Percentiles rank a stretch among this genome's conserved stretches.
These are phyloP conservation scores for Cassiopea xamachana DNA, from an alignment of 30 jellyfish, hydroid and myxozoan genomes.

Conservation along the genomic window DNA sequence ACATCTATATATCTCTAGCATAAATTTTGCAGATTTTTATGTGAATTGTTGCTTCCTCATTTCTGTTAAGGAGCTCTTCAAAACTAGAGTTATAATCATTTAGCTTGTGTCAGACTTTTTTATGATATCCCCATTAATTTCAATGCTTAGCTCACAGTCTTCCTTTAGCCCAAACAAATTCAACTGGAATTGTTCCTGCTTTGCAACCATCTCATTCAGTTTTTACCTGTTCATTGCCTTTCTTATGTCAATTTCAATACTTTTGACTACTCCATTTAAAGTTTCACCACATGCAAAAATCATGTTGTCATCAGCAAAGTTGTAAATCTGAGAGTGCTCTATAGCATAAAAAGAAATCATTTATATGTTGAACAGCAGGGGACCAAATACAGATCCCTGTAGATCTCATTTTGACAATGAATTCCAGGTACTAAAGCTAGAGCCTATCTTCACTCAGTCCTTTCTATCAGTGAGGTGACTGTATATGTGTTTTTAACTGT, in stretches of 20 bases:
- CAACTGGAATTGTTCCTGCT: conserved; percentile 21
- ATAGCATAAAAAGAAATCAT: conserved; percentile 23
- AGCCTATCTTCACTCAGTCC: conserved; percentile 35
- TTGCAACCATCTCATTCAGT: conserved; percentile 57
- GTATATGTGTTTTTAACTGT: conserved; percentile 31
- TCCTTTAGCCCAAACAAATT: conserved; percentile 21
- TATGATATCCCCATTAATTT: not conserved
- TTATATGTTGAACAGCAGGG: conserved; percentile 7
- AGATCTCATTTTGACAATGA: conserved; percentile 33
- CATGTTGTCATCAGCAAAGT: conserved; percentile 50
- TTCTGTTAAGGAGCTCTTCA: conserved; percentile 37
- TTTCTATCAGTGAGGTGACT: conserved; percentile 53
- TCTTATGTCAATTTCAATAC: conserved; percentile 46
- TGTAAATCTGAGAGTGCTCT: conserved; percentile 65
- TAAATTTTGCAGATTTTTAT: conserved; percentile 22
- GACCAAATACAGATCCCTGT: conserved; percentile 36
- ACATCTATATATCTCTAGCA: conserved; percentile 32
- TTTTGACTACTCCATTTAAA: conserved; percentile 50
- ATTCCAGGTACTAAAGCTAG: conserved; percentile 28
- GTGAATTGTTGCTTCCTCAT: conserved; percentile 36
- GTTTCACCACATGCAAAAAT: conserved; percentile 62
- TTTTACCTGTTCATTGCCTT: conserved; percentile 45
- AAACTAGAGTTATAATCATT: conserved; percentile 39
- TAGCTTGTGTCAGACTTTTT: conserved; percentile 42
- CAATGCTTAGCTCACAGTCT: conserved; percentile 32